phyloP scores from a whole-genome alignment of 2,888 invertebrate genomes.

The Chalcosyrphus nemorum region DNA sequence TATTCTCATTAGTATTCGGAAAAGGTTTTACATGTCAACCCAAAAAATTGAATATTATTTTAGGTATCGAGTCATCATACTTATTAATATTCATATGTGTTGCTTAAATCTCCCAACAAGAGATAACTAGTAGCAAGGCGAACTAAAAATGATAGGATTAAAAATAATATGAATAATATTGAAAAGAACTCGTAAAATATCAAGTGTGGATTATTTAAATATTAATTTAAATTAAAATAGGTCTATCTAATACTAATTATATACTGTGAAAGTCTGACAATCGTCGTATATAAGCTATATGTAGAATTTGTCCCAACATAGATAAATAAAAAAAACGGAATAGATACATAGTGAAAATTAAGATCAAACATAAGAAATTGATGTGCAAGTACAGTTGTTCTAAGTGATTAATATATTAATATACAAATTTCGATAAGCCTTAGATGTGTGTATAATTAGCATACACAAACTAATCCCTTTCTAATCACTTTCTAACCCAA shows the following conservation, averaged over 20 bases:
- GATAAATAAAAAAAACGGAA: no score
- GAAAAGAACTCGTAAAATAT: constrained; percentile 34
- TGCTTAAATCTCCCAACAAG: constrained; percentile 51
- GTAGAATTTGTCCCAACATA: no score
- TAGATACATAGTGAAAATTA: no score
- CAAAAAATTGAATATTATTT: constrained; percentile 69
- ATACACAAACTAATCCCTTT: not conserved
- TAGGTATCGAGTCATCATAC: constrained; percentile 63
- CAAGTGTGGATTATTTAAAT: constrained; percentile 33
- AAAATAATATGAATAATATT: constrained; percentile 21
- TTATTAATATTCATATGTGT: constrained; percentile 67
- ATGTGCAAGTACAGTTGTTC: not conserved
- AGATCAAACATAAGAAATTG: no score
- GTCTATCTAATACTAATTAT: not conserved
- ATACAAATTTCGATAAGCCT: not conserved
- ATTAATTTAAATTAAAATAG: constrained; percentile 18
- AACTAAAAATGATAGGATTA: constrained; percentile 39
- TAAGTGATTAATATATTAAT: not conserved
- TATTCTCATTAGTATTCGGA: constrained; percentile 73
- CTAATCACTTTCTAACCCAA: constrained; percentile 25
- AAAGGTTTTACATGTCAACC: constrained; percentile 68
- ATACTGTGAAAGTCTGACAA: not conserved
- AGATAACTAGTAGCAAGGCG: constrained; percentile 46
- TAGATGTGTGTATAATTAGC: not conserved
- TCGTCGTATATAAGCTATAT: not conserved